Evolutionary conservation across 2,797 vertebrate genomes (phyloP), one percentile per base, ranked within the genome.

Genomic region (Chrosomus eos): DNA sequence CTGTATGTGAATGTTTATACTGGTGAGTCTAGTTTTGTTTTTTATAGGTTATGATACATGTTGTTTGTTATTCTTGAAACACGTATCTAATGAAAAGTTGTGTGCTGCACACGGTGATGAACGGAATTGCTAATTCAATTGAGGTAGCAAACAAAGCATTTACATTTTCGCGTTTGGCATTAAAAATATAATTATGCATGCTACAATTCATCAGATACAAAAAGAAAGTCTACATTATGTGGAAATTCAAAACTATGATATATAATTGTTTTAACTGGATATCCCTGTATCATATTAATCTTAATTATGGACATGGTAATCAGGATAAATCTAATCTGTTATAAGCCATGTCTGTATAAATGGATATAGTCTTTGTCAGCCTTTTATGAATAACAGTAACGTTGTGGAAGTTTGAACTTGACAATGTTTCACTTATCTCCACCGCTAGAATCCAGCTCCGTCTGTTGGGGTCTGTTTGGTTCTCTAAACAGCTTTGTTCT

Each of bases 391-490:
- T 8, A n/a, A 16, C 7, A 36, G 19, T 55, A 75, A 18, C 2
- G 10, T 11, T 71, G 66, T 5, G 28, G 5, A 55, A 26, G 23
- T 58, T 10, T 80, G 51, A 28, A 13, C n/a, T 9, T 68, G n/a
- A 31, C 28, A 3, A 9, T 16, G 1, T 67, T 68, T 31, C 5
- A 14, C 10, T 80, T 26, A 4, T 28, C 10, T 7, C 38, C 1
- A 13, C n/a, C 0, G 0, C 36, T 38, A 81, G 80, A 45, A 60
- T 60, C 80, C 67, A 72, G 36, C 18, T 16, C 5, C 1, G 53
- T 72, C n/a, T 81, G 80, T 81, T 72, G 68, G 80, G 53, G n/a
- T 60, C 53, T 81, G 18, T 72, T 45, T 60, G 36, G 6, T 72
- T 14, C 16, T 31, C 0, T 11, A 18, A 71, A 1, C 33, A 26